Conservation (phyloP, 2,888 invertebrate genomes). For the Cheiracanthium punctorium region DNA sequence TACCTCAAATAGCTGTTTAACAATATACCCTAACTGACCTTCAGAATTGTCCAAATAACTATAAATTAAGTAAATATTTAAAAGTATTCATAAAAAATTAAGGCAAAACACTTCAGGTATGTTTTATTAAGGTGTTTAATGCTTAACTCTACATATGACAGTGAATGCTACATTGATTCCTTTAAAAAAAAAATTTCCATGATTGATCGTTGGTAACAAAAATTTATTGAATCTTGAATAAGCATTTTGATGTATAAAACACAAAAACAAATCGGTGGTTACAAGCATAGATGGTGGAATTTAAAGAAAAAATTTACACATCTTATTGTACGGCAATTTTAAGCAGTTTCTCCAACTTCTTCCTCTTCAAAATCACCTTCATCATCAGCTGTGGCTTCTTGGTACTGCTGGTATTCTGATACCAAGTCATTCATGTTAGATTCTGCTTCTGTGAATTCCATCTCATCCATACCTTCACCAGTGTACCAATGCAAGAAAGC, state of each 20-base stretch:
- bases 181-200: no score
- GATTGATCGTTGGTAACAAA: no score
- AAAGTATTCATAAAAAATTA: no score
- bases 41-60: no score
- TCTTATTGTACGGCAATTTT: background rate
- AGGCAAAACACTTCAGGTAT: no score
- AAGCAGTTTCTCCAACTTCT: slow-evolving; percentile 67
- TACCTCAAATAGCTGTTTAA: no score
- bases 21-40: no score
- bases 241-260: background rate
- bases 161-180: no score
- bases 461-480: slow-evolving; percentile 97
- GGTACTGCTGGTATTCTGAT: slow-evolving; percentile 95
- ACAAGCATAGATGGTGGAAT: background rate
- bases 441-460: slow-evolving; percentile 97
- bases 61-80: no score
- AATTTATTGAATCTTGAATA: no score
- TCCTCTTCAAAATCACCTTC: slow-evolving; percentile 77
- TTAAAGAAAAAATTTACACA: background rate
- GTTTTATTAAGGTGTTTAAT: no score
- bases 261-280: background rate
- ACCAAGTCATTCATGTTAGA: slow-evolving; percentile 92
- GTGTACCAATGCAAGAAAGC: slow-evolving; percentile 99
- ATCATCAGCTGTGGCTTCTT: slow-evolving; percentile 93
- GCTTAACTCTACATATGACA: no score